Evolutionary conservation across 1,140 invertebrate species (phyloP).

Genomic region (Ostrea edulis): DNA sequence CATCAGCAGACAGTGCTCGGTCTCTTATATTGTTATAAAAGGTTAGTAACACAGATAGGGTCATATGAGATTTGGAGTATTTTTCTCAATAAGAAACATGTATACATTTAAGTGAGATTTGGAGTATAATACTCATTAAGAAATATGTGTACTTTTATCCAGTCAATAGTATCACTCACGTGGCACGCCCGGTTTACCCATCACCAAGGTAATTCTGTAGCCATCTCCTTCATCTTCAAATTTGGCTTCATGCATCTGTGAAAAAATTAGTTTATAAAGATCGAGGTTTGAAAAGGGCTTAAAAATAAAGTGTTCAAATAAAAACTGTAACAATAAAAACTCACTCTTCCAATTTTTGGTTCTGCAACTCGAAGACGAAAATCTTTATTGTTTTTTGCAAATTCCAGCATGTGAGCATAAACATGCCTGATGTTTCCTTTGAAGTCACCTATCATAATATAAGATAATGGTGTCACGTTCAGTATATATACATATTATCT

Average conservation of each 20-base stretch:
- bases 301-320: neutral
- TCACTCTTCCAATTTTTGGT: conserved; percentile 78
- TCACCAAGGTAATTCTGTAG: conserved; percentile 71
- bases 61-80: no score
- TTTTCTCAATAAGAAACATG: no score
- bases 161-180: conserved; percentile 60
- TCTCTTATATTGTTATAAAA: no score
- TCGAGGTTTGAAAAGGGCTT: neutral
- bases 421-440: conserved; percentile 78
- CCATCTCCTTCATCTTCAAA: conserved; percentile 76
- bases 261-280: neutral
- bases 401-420: conserved; percentile 78
- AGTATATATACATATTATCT: neutral
- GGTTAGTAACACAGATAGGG: no score
- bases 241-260: conserved; percentile 75
- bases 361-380: conserved; percentile 76
- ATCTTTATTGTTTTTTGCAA: conserved; percentile 74
- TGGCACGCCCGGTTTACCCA: conserved; percentile 74
- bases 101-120: no score
- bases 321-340: neutral
- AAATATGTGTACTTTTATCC: no score
- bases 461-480: neutral
- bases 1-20: no score
- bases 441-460: conserved; percentile 77
- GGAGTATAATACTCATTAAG: no score